Evolutionary conservation across 2,113 vertebrate species (phyloP), one percentile per base, ranked within the genome.

Genomic region (Siphamia tubifer): DNA sequence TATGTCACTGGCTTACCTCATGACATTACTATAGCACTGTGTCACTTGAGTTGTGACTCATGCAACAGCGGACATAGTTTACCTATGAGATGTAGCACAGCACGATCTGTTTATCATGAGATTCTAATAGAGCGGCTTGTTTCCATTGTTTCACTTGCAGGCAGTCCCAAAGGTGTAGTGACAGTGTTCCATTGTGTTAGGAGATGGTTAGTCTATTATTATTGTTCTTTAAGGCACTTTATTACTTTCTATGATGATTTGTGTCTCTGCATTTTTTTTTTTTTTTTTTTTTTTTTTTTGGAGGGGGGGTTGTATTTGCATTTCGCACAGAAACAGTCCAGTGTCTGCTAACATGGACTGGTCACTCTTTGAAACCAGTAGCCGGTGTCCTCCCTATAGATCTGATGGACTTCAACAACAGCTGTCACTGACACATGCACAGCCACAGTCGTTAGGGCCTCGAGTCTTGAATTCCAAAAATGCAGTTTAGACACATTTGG

Each of bases 391-490:
- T 71, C 56, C 60, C 35, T 62, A 60, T 34, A 56, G 39, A 56
- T 71, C 68, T 82, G 58, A 32, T 74, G 66, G 77, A 69, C 60
- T 91, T 87, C 91, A 83, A 86, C 91, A 94, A 93, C 93, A 95
- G 92, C 90, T 95, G 89, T 88, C 91, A 89, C 83, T 87, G 92
- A 93, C 89, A 91, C 88, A 90, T 87, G 83, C 61, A 69, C 73
- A 63, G 84, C 71, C 87, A 76, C 56, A 15, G 45, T 73, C 57
- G 73, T 36, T 16, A 66, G 70, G 48, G 81, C 73, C 79, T 69
- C 76, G 53, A 32, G 52, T 43, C 82, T 71, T 82, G 76, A 91
- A 90, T 91, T 87, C 84, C 81, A 90, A 74, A 90, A 82, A 88
- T 86, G 74, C 76, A 73, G 74, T 63, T 87, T 68, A 60, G 81